Evolutionary conservation across 2,113 vertebrate genomes (phyloP).

Genomic region (Gobiocypris rarus): DNA sequence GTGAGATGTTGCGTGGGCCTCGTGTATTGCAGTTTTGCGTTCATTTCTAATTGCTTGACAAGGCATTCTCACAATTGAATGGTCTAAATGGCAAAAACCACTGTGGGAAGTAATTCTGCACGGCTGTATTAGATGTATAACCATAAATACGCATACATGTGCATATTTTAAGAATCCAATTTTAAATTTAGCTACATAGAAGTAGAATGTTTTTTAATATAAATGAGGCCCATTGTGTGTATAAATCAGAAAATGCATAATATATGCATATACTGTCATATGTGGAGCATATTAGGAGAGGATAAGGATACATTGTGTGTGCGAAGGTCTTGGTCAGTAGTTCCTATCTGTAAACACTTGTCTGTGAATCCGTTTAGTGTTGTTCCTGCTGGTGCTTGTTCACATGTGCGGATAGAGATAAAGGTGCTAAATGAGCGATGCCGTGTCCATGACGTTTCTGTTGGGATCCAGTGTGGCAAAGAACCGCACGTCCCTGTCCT

Average conservation of each 20-base stretch:
- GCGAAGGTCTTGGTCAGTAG: slow-evolving; percentile 9
- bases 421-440: slow-evolving; percentile 70
- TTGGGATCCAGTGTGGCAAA: slow-evolving; percentile 85
- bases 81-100: slow-evolving; percentile 1
- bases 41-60: not conserved
- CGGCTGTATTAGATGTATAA: not conserved
- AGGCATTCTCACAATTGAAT: not conserved
- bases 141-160: not conserved
- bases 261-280: not conserved
- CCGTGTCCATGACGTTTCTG: slow-evolving; percentile 69
- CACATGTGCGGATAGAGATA: slow-evolving; percentile 52
- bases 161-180: not conserved
- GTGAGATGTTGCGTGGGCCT: not conserved
- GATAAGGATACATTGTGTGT: not conserved
- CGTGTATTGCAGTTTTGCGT: not conserved
- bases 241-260: slow-evolving; percentile 8
- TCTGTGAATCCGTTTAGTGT: slow-evolving; percentile 44
- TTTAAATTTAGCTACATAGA: not conserved
- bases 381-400: slow-evolving; percentile 70
- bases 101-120: not conserved
- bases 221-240: slow-evolving; percentile 19
- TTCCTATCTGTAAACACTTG: slow-evolving; percentile 50
- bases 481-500: slow-evolving; percentile 87
- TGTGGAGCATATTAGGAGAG: not conserved
- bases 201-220: not conserved